Evolutionary conservation across 2,888 invertebrate species (phyloP), one percentile per base, ranked within the genome.

Genomic region (Steinernema carpocapsae): DNA sequence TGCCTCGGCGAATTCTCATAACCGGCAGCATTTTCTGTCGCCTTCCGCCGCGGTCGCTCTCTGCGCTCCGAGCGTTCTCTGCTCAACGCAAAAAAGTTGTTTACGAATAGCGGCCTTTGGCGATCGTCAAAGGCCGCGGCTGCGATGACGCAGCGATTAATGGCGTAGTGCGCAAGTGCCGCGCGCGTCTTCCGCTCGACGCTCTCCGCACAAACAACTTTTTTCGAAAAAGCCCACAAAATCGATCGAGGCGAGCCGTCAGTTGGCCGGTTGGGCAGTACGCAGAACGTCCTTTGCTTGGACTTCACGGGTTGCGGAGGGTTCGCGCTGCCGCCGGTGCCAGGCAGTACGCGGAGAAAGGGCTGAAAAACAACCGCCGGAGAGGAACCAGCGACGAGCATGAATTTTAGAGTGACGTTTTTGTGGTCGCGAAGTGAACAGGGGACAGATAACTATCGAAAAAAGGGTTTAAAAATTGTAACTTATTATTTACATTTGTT

Each of bases 111-210:
- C 56, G 56, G 56, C 56, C n/a, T 22, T 26, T 10, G 51, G 43
- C n/a, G n/a, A n/a, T n/a, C n/a, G n/a, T n/a, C n/a, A n/a, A n/a
- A 7, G 43, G 43, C 43, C 10, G 43, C 43, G 48, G 48, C 48
- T 6, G 56, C 56, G 56, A 56, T 56, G 56, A 56, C 56, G 56
- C 56, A 26, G 22, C 56, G 56, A 56, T 56, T 56, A 56, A 56
- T 56, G 56, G 56, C 56, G 22, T 56, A 22, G 56, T 22, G 56
- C 56, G 56, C 7, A 26, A 12, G 26, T 26, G 24, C 26, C 56
- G 14, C 14, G n/a, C n/a, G n/a, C n/a, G n/a, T n/a, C n/a, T n/a
- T n/a, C n/a, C n/a, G n/a, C n/a, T n/a, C n/a, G n/a, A n/a, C n/a
- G n/a, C n/a, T n/a, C n/a, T n/a, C 56, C 26, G 22, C 56, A 26